Percentiles rank a stretch among this genome's conserved stretches.
phyloP scores from a whole-genome alignment of 2,888 invertebrate genomes.

The Micropterix aruncella region DNA sequence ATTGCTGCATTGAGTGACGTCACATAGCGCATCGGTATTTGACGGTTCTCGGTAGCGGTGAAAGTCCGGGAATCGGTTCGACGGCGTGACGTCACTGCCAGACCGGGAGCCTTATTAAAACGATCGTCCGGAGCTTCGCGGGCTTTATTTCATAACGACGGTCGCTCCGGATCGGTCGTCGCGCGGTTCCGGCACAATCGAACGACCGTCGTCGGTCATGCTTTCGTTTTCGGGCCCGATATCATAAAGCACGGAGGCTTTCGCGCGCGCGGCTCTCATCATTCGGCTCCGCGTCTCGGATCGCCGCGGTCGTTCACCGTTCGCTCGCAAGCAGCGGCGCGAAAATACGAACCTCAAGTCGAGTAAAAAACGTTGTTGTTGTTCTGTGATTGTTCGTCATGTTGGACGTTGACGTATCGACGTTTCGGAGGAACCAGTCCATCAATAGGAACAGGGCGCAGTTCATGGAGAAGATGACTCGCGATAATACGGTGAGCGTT shows the following conservation, averaged over 20 bases:
- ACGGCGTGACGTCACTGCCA: neutral
- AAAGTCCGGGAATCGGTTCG: neutral
- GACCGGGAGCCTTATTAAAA: neutral
- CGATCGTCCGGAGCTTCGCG: neutral
- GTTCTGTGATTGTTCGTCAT: too few species aligned
- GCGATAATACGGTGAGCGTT: neutral
- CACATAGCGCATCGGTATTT: too few species aligned
- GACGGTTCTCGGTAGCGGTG: neutral
- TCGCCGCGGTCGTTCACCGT: too few species aligned
- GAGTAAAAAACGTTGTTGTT: too few species aligned
- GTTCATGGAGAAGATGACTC: neutral
- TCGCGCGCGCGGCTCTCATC: too few species aligned
- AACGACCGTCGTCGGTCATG: neutral
- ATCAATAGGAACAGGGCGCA: neutral
- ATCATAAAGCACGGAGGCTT: too few species aligned
- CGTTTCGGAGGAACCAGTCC: neutral
- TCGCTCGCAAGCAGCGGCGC: too few species aligned
- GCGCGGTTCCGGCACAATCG: neutral
- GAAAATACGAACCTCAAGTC: too few species aligned
- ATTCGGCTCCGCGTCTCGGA: too few species aligned
- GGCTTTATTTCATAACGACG: neutral
- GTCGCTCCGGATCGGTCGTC: neutral
- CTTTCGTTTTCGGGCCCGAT: too few species aligned
- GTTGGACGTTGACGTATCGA: too few species aligned
- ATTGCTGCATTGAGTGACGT: too few species aligned